Conservation (phyloP, 1,140 invertebrate species). For the Acarapis woodi region DNA sequence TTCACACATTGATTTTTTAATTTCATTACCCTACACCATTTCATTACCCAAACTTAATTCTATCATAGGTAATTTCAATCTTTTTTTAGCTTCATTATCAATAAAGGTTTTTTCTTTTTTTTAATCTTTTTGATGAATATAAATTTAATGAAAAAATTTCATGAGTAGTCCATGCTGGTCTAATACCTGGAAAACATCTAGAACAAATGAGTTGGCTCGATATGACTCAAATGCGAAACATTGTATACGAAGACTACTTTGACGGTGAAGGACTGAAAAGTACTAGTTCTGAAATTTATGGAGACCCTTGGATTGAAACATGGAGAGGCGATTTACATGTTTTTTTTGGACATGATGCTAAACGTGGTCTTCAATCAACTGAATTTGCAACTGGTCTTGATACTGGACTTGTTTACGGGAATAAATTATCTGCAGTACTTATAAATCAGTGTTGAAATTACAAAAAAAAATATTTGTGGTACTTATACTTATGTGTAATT, state of each 20-base stretch:
- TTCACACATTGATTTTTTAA: conserved; percentile 15
- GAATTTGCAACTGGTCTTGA: conserved; percentile 18
- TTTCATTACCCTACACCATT: conserved; percentile 18
- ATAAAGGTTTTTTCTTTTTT: too few relatives aligned
- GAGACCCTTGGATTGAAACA: conserved; percentile 16
- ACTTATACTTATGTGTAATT: too few relatives aligned
- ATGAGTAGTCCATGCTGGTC: conserved; percentile 20
- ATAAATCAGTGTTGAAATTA: conserved; percentile 6
- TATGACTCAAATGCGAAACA: conserved; percentile 18
- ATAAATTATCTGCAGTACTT: conserved; percentile 6
- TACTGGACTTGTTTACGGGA: conserved; percentile 15
- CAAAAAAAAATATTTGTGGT: too few relatives aligned
- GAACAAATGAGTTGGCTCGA: conserved; percentile 13
- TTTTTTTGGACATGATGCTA: conserved; percentile 20
- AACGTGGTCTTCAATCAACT: conserved; percentile 14
- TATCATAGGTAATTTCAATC: too few relatives aligned
- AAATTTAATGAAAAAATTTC: too few relatives aligned
- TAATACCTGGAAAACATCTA: conserved; percentile 16
- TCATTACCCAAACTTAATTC: conserved; percentile 15
- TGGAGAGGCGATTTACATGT: conserved; percentile 20
- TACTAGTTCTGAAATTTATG: conserved; percentile 11
- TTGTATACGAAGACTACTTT: conserved; percentile 11
- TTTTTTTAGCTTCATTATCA: too few relatives aligned
- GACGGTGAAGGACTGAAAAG: conserved; percentile 8
- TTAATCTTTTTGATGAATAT: too few relatives aligned